phyloP scores from a whole-genome alignment of 2,797 vertebrate species.

The Malacoctenus gilli region DNA sequence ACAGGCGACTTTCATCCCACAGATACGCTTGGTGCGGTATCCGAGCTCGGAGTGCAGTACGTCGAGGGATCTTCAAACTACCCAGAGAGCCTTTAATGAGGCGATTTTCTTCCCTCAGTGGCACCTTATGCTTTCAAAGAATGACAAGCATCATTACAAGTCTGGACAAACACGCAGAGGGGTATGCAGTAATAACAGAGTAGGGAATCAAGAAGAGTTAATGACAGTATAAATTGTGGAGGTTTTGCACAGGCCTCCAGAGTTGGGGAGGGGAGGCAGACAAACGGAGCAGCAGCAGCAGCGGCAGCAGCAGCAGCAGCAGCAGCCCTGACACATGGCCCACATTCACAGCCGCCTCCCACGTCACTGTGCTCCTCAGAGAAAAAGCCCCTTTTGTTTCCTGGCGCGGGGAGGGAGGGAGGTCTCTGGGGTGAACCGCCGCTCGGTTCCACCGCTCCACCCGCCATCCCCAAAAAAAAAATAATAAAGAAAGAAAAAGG shows the following conservation, averaged over 20 bases:
- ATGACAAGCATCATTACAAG: constrained; percentile 24
- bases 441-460: constrained; percentile 66
- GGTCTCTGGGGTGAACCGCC: constrained; percentile 73
- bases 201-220: constrained; percentile 16
- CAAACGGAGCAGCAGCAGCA: constrained; percentile 52
- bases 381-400: constrained; percentile 77
- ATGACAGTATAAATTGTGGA: constrained; percentile 20
- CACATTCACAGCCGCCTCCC: constrained; percentile 77
- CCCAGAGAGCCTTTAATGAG: constrained; percentile 29
- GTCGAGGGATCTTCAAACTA: constrained; percentile 44
- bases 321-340: constrained; percentile 78
- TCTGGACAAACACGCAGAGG: constrained; percentile 15
- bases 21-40: constrained; percentile 42
- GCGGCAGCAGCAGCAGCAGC: constrained; percentile 42
- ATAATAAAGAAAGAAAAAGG: constrained; percentile 25
- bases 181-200: not conserved
- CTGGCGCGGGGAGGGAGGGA: constrained; percentile 59
- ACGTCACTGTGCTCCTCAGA: constrained; percentile 74
- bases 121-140: constrained; percentile 32
- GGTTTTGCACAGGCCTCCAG: constrained; percentile 43
- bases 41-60: constrained; percentile 27
- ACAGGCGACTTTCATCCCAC: constrained; percentile 18
- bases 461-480: constrained; percentile 47
- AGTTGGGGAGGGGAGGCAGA: constrained; percentile 50
- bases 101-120: constrained; percentile 4